Percentiles rank a stretch among this genome's conserved stretches.
These are phyloP conservation scores for Pagetopsis macropterus DNA, from an alignment of 2,797 vertebrate species.

Conservation along the genomic window DNA sequence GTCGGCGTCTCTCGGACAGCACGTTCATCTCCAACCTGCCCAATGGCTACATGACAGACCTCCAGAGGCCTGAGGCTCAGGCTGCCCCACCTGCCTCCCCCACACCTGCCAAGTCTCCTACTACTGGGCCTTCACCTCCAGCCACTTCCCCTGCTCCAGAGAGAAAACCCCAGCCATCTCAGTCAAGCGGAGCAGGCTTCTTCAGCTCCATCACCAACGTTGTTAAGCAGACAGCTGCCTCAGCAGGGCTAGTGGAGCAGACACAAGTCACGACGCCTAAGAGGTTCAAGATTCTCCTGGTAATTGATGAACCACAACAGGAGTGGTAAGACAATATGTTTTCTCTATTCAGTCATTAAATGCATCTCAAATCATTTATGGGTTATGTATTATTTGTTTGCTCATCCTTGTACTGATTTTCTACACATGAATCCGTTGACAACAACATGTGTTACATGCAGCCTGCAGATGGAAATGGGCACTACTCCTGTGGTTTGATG, in stretches of 20 bases:
- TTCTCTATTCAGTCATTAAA: slow-evolving; percentile 11
- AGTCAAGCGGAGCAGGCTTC: slow-evolving; percentile 90
- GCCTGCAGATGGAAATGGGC: slow-evolving; percentile 53
- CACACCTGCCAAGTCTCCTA: slow-evolving; percentile 77
- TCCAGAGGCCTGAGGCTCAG: slow-evolving; percentile 93
- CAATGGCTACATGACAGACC: slow-evolving; percentile 97
- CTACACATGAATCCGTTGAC: background rate
- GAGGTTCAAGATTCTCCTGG: slow-evolving; percentile 94
- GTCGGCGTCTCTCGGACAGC: slow-evolving; percentile 97
- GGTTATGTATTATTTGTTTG: slow-evolving; percentile 2
- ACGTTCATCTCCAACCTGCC: slow-evolving; percentile 98
- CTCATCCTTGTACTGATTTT: slow-evolving; percentile 11
- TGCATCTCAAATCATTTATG: background rate
- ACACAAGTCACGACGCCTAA: slow-evolving; percentile 85
- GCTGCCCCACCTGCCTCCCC: slow-evolving; percentile 79
- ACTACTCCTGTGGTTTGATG: slow-evolving; percentile 52
- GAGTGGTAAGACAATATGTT: slow-evolving; percentile 88
- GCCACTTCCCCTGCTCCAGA: slow-evolving; percentile 79
- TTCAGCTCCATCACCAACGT: slow-evolving; percentile 97
- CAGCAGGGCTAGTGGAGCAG: slow-evolving; percentile 91
- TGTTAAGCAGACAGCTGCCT: slow-evolving; percentile 97
- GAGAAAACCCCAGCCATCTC: slow-evolving; percentile 80
- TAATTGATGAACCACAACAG: slow-evolving; percentile 92
- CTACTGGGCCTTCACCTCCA: slow-evolving; percentile 71
- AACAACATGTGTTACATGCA: slow-evolving; percentile 41